Evolutionary conservation across 2,113 vertebrate genomes (phyloP).

Genomic region (Dasypus novemcinctus): DNA sequence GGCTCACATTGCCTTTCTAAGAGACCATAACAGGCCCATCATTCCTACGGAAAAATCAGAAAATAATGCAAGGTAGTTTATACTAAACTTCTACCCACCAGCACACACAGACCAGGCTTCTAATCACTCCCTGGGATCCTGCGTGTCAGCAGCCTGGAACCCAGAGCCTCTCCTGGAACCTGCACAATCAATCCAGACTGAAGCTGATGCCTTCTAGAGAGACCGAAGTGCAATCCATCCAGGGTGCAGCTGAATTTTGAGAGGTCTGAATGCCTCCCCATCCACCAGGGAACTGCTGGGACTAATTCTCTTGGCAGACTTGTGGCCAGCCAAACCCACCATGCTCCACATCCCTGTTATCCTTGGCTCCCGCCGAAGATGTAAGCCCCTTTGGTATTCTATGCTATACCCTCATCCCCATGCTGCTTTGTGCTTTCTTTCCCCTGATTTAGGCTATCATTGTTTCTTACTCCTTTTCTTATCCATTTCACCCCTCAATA

Average conservation of each 20-base stretch:
- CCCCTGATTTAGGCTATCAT: background rate
- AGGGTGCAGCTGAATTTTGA: conserved; percentile 51
- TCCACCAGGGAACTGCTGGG: conserved; percentile 9
- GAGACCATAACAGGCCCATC: background rate
- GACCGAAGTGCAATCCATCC: conserved; percentile 28
- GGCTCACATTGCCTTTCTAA: background rate
- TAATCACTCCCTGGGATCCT: conserved; percentile 47
- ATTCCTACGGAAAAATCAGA: conserved; percentile 26
- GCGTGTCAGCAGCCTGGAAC: conserved; percentile 56
- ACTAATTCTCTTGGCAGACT: conserved; percentile 57
- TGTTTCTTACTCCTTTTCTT: background rate
- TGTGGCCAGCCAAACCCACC: conserved; percentile 45
- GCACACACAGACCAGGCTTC: conserved; percentile 61
- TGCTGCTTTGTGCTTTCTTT: background rate
- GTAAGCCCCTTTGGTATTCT: conserved; percentile 61
- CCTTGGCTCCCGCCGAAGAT: conserved; percentile 53
- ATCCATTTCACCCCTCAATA: background rate
- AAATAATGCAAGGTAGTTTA: conserved; percentile 55
- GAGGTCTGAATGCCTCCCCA: conserved; percentile 28
- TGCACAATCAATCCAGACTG: conserved; percentile 47
- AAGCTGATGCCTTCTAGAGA: conserved; percentile 40
- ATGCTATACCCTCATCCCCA: background rate
- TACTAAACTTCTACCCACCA: conserved; percentile 52
- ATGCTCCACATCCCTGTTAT: conserved; percentile 55
- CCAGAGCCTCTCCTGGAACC: conserved; percentile 51